These are phyloP conservation scores for Gambelia wislizenii DNA, from an alignment of 2,797 vertebrate species.

Conservation along the genomic window DNA sequence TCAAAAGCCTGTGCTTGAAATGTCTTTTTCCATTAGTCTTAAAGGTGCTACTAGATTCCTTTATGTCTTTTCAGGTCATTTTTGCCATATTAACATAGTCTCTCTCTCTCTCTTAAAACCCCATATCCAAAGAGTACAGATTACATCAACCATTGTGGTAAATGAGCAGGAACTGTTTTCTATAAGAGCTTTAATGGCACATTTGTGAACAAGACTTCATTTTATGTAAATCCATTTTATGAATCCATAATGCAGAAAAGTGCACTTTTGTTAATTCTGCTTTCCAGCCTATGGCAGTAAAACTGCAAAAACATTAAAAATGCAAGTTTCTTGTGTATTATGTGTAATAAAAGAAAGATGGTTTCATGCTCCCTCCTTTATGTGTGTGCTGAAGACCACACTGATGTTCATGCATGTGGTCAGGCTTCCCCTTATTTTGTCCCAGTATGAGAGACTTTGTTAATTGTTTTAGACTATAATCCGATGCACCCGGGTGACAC, in stretches of 20 bases:
- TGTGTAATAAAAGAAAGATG: constrained; percentile 76
- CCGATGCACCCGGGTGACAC: not conserved
- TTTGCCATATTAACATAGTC: constrained; percentile 46
- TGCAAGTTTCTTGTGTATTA: constrained; percentile 78
- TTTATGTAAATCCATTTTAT: constrained; percentile 83
- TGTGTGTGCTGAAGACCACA: constrained; percentile 67
- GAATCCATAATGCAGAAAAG: constrained; percentile 78
- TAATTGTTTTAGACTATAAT: not conserved
- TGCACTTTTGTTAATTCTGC: constrained; percentile 75
- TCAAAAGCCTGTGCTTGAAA: too few relatives aligned
- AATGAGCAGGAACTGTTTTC: constrained; percentile 61
- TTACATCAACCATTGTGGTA: constrained; percentile 77
- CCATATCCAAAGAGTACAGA: constrained; percentile 71
- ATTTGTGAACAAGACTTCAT: constrained; percentile 80
- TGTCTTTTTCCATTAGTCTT: too few relatives aligned
- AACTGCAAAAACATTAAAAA: constrained; percentile 65
- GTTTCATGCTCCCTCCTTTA: constrained; percentile 63
- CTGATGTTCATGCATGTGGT: constrained; percentile 65
- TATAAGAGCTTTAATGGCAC: constrained; percentile 73
- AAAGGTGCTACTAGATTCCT: too few relatives aligned
- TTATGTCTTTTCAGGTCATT: too few relatives aligned
- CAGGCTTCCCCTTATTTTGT: constrained; percentile 32
- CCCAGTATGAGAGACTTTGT: constrained; percentile 16
- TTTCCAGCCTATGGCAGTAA: constrained; percentile 69
- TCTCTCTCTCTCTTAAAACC: constrained; percentile 49